Conservation (phyloP, 2,888 invertebrate species). For the Thereva nobilitata region DNA sequence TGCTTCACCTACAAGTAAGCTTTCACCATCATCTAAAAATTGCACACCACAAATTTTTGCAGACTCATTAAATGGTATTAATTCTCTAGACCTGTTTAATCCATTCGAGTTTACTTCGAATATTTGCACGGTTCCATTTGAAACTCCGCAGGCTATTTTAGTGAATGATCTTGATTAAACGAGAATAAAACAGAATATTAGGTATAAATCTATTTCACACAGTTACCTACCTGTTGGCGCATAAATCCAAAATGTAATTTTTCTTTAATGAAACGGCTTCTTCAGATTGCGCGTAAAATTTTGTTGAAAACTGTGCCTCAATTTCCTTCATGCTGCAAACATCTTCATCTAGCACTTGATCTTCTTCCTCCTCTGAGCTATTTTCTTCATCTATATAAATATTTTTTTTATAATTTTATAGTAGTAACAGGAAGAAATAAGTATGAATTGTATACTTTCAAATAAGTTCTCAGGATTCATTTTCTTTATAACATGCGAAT, state of each 20-base stretch:
- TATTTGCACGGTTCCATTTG: slow-evolving; percentile 60
- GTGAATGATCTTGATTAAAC: slow-evolving; percentile 48
- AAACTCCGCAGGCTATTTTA: slow-evolving; percentile 60
- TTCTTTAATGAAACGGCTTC: slow-evolving; percentile 61
- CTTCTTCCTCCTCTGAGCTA: slow-evolving; percentile 47
- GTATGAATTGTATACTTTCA: too few relatives aligned
- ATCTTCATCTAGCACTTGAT: slow-evolving; percentile 51
- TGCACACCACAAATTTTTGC: slow-evolving; percentile 49
- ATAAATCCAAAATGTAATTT: slow-evolving; percentile 66
- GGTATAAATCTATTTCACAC: background rate
- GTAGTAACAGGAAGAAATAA: background rate
- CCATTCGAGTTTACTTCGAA: slow-evolving; percentile 58
- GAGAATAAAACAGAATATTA: background rate
- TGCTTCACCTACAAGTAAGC: slow-evolving; percentile 50
- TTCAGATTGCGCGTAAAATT: slow-evolving; percentile 56
- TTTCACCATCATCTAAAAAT: slow-evolving; percentile 50
- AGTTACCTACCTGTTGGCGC: slow-evolving; percentile 61
- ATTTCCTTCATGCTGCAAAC: slow-evolving; percentile 49
- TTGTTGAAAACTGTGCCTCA: slow-evolving; percentile 47
- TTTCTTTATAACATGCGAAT: too few relatives aligned
- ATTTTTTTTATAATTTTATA: background rate
- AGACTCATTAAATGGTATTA: background rate
- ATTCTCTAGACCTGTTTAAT: slow-evolving; percentile 7
- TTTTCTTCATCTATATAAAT: slow-evolving; percentile 24
- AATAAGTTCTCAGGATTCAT: too few relatives aligned